A percentile compares a stretch with the other conserved stretches of the same genome.
Conservation (phyloP, 92 coral and sea anemone genomes). For the Umimayanthus chanpuru region DNA sequence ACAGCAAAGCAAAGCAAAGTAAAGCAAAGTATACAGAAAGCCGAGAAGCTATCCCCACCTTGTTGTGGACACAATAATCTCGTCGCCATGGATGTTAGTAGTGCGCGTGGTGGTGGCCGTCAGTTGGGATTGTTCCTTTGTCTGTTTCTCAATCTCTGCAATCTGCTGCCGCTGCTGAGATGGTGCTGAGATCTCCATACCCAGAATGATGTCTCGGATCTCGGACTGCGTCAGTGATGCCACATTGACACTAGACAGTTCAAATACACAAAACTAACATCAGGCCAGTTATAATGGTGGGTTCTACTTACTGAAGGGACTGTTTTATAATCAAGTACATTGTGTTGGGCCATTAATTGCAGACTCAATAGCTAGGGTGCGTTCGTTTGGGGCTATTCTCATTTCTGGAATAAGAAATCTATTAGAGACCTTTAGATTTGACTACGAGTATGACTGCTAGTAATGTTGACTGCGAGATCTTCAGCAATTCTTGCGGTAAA, state of each 20-base stretch:
- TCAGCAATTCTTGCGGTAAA: too few relatives aligned
- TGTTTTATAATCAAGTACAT: too few relatives aligned
- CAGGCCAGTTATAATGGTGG: neutral
- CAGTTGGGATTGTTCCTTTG: constrained; percentile 98
- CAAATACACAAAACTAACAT: neutral
- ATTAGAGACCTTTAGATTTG: too few relatives aligned
- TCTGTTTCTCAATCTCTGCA: constrained; percentile 98
- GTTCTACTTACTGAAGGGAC: neutral
- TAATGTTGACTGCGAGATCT: too few relatives aligned
- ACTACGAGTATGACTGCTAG: too few relatives aligned
- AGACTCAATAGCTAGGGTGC: neutral
- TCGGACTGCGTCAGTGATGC: constrained; percentile 99
- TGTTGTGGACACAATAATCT: constrained; percentile 96
- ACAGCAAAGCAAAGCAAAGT: too few relatives aligned
- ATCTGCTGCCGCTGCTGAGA: constrained; percentile 99
- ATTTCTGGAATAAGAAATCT: too few relatives aligned
- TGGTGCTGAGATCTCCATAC: constrained; percentile 99
- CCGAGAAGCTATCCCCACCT: constrained; percentile 5
- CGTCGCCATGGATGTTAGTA: constrained; percentile 99
- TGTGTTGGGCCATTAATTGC: neutral
- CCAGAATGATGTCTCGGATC: constrained; percentile 97
- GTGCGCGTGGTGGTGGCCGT: constrained; percentile 98
- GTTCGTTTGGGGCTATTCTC: too few relatives aligned
- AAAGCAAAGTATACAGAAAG: neutral
- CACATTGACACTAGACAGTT: constrained; percentile 81